Conservation (phyloP, 2,797 vertebrate species). For the Cossypha heuglini region DNA sequence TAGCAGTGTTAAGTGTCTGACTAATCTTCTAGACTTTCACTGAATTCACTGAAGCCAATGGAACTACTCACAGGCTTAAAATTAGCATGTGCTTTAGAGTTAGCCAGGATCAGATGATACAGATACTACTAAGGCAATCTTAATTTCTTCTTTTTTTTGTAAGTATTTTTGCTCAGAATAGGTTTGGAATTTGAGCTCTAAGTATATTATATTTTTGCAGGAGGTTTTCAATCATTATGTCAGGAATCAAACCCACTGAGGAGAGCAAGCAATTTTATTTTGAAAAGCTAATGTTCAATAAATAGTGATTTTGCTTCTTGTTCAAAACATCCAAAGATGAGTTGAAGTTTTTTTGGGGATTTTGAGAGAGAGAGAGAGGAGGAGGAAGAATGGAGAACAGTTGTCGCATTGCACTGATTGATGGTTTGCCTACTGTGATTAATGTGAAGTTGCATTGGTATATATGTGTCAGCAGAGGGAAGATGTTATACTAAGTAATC, state of each 20-base stretch:
- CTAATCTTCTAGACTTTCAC: slow-evolving; percentile 20
- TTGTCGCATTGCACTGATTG: slow-evolving; percentile 24
- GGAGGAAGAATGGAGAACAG: neutral
- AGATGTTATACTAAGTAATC: neutral
- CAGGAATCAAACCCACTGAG: neutral
- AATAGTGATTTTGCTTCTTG: neutral
- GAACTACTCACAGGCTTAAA: neutral
- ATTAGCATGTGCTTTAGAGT: neutral
- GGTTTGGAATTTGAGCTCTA: neutral
- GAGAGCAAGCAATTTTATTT: neutral
- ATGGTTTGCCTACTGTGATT: slow-evolving; percentile 7
- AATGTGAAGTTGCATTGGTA: neutral
- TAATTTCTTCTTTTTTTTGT: neutral
- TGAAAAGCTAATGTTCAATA: neutral
- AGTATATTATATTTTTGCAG: neutral
- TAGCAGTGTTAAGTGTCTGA: neutral
- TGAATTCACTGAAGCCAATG: neutral
- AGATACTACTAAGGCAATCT: neutral
- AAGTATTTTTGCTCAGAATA: neutral
- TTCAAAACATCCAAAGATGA: neutral
- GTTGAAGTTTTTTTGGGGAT: neutral
- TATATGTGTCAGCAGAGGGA: neutral
- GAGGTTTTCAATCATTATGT: neutral
- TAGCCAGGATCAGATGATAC: neutral
- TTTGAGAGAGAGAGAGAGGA: neutral